phyloP scores from a whole-genome alignment of 2,113 vertebrate genomes.

The Petromus typicus region DNA sequence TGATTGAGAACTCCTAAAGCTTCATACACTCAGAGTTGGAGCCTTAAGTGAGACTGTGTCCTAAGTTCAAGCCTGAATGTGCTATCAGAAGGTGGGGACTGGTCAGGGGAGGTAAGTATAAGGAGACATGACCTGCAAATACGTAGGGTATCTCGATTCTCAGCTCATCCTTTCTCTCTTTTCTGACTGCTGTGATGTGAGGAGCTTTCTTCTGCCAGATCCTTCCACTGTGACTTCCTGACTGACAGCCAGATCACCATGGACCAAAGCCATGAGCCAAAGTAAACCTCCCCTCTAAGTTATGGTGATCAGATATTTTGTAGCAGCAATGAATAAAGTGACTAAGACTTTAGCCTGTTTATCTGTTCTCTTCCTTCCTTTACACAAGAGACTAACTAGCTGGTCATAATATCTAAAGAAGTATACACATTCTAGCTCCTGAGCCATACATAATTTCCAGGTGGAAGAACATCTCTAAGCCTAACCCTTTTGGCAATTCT shows the following conservation, averaged over 20 bases:
- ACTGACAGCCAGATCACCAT: too few species aligned
- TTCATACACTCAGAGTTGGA: not conserved
- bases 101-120: not conserved
- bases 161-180: not conserved
- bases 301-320: not conserved
- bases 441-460: not conserved
- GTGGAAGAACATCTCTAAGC: not conserved
- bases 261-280: not conserved
- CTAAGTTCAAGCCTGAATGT: not conserved
- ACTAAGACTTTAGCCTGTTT: not conserved
- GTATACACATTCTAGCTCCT: not conserved
- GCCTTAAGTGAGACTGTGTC: not conserved
- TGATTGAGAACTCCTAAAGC: not conserved
- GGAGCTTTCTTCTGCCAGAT: not conserved
- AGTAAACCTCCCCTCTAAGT: not conserved
- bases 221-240: not conserved
- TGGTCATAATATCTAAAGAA: not conserved
- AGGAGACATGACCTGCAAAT: not conserved
- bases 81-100: not conserved
- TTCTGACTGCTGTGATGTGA: fast-evolving
- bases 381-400: not conserved
- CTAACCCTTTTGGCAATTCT: not conserved
- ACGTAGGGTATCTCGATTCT: not conserved
- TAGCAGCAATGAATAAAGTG: not conserved
- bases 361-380: not conserved